phyloP scores from a whole-genome alignment of 2,113 vertebrate genomes.

The Pachypanchax playfairii region DNA sequence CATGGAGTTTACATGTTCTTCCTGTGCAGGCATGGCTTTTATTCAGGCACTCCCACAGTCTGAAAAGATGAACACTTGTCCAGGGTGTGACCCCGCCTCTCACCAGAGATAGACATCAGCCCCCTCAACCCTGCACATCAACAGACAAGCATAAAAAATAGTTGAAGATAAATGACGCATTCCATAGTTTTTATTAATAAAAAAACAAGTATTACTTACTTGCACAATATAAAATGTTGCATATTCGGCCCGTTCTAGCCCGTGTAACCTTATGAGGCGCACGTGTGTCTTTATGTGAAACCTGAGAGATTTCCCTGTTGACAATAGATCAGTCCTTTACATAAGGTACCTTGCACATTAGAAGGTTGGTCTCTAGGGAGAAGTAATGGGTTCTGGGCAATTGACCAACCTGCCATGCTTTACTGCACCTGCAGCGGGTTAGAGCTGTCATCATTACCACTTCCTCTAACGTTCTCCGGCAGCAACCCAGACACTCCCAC shows the following conservation, averaged over 20 bases:
- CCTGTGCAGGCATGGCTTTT: too few relatives aligned
- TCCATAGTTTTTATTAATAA: constrained; percentile 15
- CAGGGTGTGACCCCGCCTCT: too few relatives aligned
- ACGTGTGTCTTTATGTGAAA: constrained; percentile 70
- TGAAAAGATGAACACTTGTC: too few relatives aligned
- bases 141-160: too few relatives aligned
- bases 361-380: constrained; percentile 77
- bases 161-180: too few relatives aligned
- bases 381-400: constrained; percentile 83
- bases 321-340: constrained; percentile 79
- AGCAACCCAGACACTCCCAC: constrained; percentile 76
- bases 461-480: constrained; percentile 76
- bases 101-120: too few relatives aligned
- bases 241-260: constrained; percentile 45
- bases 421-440: constrained; percentile 82
- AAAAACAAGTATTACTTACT: constrained; percentile 6
- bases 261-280: constrained; percentile 73
- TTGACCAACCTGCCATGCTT: constrained; percentile 81
- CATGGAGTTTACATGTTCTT: too few relatives aligned
- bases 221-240: constrained; percentile 20
- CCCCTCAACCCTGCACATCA: too few relatives aligned
- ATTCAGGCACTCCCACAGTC: too few relatives aligned
- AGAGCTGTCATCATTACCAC: constrained; percentile 84
- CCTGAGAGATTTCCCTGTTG: constrained; percentile 76
- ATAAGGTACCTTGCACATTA: constrained; percentile 82